Evolutionary conservation across 2,113 vertebrate species (phyloP), one percentile per base, ranked within the genome.

Genomic region (Notarius lentiginosus): DNA sequence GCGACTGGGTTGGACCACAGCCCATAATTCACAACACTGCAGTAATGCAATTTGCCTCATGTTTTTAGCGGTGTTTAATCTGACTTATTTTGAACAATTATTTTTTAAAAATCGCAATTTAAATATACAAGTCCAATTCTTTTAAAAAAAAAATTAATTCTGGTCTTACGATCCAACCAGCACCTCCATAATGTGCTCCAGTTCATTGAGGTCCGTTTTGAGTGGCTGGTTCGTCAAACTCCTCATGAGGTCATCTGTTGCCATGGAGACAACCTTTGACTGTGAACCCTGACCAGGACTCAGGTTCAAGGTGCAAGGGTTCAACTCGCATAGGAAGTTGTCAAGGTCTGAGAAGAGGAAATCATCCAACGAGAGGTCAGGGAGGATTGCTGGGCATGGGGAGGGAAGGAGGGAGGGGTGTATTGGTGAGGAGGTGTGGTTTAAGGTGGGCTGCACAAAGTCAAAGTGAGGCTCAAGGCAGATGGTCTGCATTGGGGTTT

Each of bases 131-230:
- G 41, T 41, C 41, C 41, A 41, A 41, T 53, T 12, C 0, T 18
- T 56, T 58, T n/a, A n/a, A n/a, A 0, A 15, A 60, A 60, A 18
- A 60, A 60, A 5, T 7, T 9, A 9, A 18, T 34, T 61, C 58
- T n/a, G 70, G 18, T 18, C 7, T 96, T 94, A 97, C 89, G 96
- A 98, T 89, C 97, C 96, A 20, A 98, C 97, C 11, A 98, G 95
- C 91, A 98, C 96, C 94, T 98, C 97, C 97, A 98, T 97, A 90
- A 98, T 97, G 94, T 97, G 97, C 93, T 98, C 97, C 91, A 97
- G 95, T 93, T 98, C 97, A 1, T 96, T 96, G 83, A 97, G 96
- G 94, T 97, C 97, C 94, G 97, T 96, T 94, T 96, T 97, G 92
- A 97, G 97, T 88, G 97, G 95, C 95, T 96, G 97, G 93, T 92